phyloP scores from a whole-genome alignment of 2,888 invertebrate species.

The Ormyrus nitidulus region DNA sequence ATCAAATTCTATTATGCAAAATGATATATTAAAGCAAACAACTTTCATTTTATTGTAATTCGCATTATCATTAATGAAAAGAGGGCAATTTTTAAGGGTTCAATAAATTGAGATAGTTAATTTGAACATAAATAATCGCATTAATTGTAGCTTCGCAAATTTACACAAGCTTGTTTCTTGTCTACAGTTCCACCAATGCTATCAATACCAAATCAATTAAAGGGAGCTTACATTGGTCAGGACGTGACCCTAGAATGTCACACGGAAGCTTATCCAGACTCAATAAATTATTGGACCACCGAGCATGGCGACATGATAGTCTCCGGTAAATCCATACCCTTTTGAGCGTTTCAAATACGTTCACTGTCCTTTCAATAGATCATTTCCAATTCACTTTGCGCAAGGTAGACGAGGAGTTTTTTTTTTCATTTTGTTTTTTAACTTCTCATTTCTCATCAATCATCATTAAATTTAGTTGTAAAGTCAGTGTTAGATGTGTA shows the following conservation, averaged over 20 bases:
- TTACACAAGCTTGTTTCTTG: neutral
- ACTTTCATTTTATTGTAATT: too few species aligned
- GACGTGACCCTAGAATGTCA: constrained; percentile 92
- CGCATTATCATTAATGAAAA: too few species aligned
- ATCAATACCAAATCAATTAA: constrained; percentile 94
- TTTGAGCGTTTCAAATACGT: neutral
- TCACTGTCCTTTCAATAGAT: neutral
- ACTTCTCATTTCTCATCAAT: too few species aligned
- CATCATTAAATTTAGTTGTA: neutral
- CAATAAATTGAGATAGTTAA: too few species aligned
- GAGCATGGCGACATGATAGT: constrained; percentile 94
- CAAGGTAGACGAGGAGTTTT: too few species aligned
- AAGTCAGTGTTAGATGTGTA: constrained; percentile 19
- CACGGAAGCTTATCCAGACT: constrained; percentile 93
- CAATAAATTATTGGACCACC: constrained; percentile 96
- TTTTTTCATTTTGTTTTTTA: too few species aligned
- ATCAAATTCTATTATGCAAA: too few species aligned
- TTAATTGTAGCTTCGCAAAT: too few species aligned
- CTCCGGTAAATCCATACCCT: constrained; percentile 82
- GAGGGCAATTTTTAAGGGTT: too few species aligned
- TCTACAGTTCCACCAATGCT: constrained; percentile 92
- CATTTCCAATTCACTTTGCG: too few species aligned
- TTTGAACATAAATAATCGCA: too few species aligned
- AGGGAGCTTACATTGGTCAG: constrained; percentile 92
- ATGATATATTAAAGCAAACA: too few species aligned